These are phyloP conservation scores for Mesembrinibis cayennensis DNA, from an alignment of 2,113 vertebrate species.

Conservation along the genomic window DNA sequence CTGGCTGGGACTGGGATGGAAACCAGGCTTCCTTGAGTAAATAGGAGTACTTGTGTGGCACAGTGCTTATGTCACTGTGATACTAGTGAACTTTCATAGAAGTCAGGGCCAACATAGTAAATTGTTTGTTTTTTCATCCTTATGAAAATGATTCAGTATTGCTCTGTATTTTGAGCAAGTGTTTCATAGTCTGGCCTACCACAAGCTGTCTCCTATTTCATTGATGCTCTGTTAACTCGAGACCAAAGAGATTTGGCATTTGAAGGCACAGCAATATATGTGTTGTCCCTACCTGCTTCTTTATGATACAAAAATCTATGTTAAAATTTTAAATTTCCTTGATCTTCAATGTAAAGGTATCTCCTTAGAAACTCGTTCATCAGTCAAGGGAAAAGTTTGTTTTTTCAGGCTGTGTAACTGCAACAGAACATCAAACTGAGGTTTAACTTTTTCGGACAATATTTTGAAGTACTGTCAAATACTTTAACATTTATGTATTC, in stretches of 20 bases:
- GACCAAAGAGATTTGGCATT: background rate
- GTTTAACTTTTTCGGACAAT: background rate
- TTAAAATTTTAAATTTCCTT: background rate
- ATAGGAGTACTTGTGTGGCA: background rate
- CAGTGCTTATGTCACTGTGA: background rate
- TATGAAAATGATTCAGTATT: background rate
- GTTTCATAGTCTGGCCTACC: background rate
- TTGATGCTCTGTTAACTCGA: background rate
- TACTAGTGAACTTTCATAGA: background rate
- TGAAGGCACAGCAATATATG: background rate
- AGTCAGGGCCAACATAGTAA: background rate
- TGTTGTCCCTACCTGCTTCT: background rate
- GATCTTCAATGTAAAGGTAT: background rate
- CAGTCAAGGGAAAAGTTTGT: background rate
- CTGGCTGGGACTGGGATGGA: background rate
- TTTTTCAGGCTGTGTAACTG: background rate
- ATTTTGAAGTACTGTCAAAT: background rate
- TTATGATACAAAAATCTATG: background rate
- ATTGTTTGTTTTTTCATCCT: background rate
- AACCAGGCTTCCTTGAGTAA: background rate
- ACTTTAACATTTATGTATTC: background rate
- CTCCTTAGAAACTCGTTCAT: background rate
- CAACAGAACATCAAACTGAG: background rate
- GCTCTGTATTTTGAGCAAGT: background rate
- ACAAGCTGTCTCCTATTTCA: background rate